Conservation (phyloP, 2,888 invertebrate species). For the Venusia cambrica region DNA sequence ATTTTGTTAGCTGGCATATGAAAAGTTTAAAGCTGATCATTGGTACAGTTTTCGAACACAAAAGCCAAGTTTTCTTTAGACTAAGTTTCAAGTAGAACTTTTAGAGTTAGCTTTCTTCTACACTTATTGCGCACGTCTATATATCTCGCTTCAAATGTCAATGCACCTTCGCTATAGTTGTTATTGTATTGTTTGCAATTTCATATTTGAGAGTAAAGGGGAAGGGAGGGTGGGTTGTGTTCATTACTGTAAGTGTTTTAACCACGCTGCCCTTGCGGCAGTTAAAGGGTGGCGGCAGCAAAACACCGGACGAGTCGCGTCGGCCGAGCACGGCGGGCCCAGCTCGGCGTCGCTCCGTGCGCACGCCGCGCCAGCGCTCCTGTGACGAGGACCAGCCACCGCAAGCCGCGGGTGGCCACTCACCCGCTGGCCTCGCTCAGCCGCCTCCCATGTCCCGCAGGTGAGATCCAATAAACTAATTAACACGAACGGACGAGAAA, state of each 20-base stretch:
- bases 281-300: conserved; percentile 85
- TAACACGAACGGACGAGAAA: no score
- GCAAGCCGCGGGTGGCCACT: conserved; percentile 41
- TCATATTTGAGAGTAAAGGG: background rate
- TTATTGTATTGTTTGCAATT: background rate
- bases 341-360: conserved; percentile 80
- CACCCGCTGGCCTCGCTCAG: conserved; percentile 83
- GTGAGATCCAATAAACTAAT: conserved; percentile 44
- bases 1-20: conserved; percentile 8
- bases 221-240: conserved; percentile 3
- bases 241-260: conserved; percentile 44
- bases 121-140: conserved; percentile 9
- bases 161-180: conserved; percentile 4
- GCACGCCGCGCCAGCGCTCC: conserved; percentile 88
- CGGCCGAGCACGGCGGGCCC: conserved; percentile 83
- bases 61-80: no score
- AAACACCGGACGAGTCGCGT: conserved; percentile 79
- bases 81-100: no score
- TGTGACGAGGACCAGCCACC: conserved; percentile 87
- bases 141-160: conserved; percentile 1
- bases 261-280: conserved; percentile 79
- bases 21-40: conserved; percentile 6
- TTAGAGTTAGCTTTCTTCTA: conserved; percentile 7
- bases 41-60: no score
- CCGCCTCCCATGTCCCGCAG: conserved; percentile 88